Evolutionary conservation across 2,797 vertebrate species (phyloP).

Genomic region (Jordanella pulchra): DNA sequence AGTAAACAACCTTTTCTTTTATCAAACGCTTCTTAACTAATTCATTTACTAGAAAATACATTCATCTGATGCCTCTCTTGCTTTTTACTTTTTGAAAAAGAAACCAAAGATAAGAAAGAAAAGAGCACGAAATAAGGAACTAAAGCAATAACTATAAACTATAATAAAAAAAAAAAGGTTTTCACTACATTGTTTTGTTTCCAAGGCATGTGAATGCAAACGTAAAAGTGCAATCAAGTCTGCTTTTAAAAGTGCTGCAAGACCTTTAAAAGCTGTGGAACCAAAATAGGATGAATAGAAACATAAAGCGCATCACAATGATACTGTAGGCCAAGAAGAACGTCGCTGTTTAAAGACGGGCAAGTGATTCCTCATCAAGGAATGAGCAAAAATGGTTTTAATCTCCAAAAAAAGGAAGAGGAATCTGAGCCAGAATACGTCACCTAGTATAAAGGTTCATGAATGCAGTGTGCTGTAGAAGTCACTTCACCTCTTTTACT

Average conservation of each 20-base stretch:
- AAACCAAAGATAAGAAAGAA: too few species aligned
- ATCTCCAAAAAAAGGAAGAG: background rate
- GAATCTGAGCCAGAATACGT: background rate
- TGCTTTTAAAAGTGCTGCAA: background rate
- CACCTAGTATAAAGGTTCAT: background rate
- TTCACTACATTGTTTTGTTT: background rate
- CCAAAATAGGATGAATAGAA: background rate
- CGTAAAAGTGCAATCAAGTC: background rate
- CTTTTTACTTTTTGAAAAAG: too few species aligned
- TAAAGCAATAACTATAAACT: background rate
- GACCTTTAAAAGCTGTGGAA: slow-evolving; percentile 3
- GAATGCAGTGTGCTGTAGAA: background rate
- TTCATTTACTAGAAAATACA: too few species aligned
- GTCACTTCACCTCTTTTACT: background rate
- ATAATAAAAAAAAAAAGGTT: background rate
- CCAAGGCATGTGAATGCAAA: background rate
- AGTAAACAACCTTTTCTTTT: background rate
- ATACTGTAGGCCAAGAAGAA: background rate
- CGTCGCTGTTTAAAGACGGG: slow-evolving; percentile 1
- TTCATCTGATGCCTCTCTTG: too few species aligned
- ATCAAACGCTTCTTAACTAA: background rate
- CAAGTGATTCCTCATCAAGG: background rate
- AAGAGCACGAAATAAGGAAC: background rate
- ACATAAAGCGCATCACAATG: background rate
- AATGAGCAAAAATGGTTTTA: background rate